Evolutionary conservation across 2,113 vertebrate genomes (phyloP).

Genomic region (Lamprologus callipterus): DNA sequence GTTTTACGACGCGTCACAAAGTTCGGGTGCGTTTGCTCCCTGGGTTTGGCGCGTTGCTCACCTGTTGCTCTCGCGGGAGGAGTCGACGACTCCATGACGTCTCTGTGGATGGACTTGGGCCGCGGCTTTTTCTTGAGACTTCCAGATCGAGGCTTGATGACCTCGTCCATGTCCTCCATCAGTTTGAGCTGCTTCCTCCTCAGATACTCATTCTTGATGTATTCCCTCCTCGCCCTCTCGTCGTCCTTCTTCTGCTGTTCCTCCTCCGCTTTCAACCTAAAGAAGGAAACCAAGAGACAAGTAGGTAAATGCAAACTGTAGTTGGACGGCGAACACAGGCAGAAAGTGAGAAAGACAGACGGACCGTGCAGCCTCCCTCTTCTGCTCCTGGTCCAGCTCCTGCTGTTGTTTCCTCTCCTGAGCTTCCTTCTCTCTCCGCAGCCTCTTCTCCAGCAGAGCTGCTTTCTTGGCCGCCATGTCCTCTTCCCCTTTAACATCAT

Average conservation of each 20-base stretch:
- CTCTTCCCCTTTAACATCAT: slow-evolving; percentile 90
- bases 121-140: slow-evolving; percentile 86
- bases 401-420: slow-evolving; percentile 85
- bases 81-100: slow-evolving; percentile 81
- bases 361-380: slow-evolving; percentile 86
- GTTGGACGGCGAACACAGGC: not conserved
- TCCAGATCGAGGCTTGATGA: slow-evolving; percentile 84
- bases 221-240: slow-evolving; percentile 83
- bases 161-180: slow-evolving; percentile 91
- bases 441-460: slow-evolving; percentile 87
- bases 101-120: slow-evolving; percentile 94
- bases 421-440: slow-evolving; percentile 86
- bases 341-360: not conserved
- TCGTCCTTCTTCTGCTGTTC: slow-evolving; percentile 91
- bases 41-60: slow-evolving; percentile 25
- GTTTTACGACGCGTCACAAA: not conserved
- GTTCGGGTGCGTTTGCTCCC: accelerated
- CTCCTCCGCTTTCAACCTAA: slow-evolving; percentile 88
- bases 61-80: slow-evolving; percentile 81
- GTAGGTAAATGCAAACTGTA: not conserved
- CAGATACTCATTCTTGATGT: slow-evolving; percentile 89
- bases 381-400: slow-evolving; percentile 88
- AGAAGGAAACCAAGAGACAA: not conserved
- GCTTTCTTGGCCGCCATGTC: slow-evolving; percentile 93
- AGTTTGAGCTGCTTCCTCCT: slow-evolving; percentile 92